These are phyloP conservation scores for Beroe forskalii DNA, from an alignment of 37 sponge, comb jelly and placozoan species.

Conservation along the genomic window DNA sequence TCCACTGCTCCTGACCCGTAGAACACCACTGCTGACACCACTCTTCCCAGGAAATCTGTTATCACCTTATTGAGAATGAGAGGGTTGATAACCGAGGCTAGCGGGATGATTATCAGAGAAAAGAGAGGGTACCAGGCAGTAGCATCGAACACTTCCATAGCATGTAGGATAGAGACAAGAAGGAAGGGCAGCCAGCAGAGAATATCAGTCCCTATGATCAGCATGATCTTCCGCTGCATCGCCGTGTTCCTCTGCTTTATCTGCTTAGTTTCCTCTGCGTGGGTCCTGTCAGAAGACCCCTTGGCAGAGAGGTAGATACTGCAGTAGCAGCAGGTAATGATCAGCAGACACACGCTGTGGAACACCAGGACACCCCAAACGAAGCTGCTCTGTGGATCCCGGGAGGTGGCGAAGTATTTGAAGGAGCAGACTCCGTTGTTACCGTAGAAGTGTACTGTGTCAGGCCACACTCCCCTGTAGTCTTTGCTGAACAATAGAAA, in stretches of 20 bases:
- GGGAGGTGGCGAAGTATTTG: not conserved
- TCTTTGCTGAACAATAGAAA: no score
- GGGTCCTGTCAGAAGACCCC: not conserved
- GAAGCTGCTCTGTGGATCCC: not conserved
- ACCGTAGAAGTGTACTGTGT: not conserved
- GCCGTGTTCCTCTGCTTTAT: not conserved
- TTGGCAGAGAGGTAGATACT: not conserved
- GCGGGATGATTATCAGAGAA: not conserved
- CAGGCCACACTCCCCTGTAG: not conserved
- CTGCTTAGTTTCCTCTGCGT: not conserved
- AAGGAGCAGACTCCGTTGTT: not conserved
- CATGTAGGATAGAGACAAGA: not conserved
- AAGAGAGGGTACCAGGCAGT: not conserved
- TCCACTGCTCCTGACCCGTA: no score
- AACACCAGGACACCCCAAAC: not conserved
- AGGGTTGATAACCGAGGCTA: not conserved
- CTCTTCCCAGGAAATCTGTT: not conserved
- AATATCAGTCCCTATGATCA: not conserved
- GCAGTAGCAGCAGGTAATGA: not conserved
- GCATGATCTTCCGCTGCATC: not conserved
- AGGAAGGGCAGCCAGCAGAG: not conserved
- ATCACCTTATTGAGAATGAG: not conserved
- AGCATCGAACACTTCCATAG: not conserved
- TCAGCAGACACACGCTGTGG: not conserved
- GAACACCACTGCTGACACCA: not conserved